Conservation (phyloP, 2,888 invertebrate species). For the Cheilosia impressa region DNA sequence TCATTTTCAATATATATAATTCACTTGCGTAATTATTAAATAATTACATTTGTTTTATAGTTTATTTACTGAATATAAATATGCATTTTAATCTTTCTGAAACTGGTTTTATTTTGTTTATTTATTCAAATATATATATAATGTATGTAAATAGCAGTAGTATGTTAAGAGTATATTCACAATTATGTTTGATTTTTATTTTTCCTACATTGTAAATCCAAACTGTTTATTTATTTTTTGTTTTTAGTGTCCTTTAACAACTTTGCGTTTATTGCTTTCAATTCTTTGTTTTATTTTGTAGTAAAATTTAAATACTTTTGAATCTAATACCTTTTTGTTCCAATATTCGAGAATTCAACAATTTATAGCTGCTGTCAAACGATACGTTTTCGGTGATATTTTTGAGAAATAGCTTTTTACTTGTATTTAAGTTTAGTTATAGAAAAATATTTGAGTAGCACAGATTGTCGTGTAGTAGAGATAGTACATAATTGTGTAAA, state of each 20-base stretch:
- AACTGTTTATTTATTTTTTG: neutral
- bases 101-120: constrained; percentile 30
- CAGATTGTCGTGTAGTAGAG: constrained; percentile 73
- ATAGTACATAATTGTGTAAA: constrained; percentile 59
- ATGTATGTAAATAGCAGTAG: constrained; percentile 62
- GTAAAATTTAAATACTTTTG: constrained; percentile 23
- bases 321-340: constrained; percentile 28
- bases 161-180: constrained; percentile 66
- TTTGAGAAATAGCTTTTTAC: neutral
- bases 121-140: constrained; percentile 52
- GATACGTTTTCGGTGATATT: constrained; percentile 36
- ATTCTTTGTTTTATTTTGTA: constrained; percentile 26
- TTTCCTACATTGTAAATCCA: constrained; percentile 21
- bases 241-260: constrained; percentile 3
- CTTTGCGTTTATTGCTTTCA: constrained; percentile 61
- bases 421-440: constrained; percentile 2
- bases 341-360: constrained; percentile 22
- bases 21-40: constrained; percentile 67
- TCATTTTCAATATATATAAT: constrained; percentile 63
- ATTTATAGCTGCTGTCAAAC: constrained; percentile 45
- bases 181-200: constrained; percentile 52
- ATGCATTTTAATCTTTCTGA: constrained; percentile 42
- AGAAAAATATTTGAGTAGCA: constrained; percentile 47
- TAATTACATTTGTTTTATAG: constrained; percentile 69
- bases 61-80: constrained; percentile 68